Evolutionary conservation across 53 echinoderm and acorn worm species (phyloP).

Genomic region (Paracentrotus lividus): DNA sequence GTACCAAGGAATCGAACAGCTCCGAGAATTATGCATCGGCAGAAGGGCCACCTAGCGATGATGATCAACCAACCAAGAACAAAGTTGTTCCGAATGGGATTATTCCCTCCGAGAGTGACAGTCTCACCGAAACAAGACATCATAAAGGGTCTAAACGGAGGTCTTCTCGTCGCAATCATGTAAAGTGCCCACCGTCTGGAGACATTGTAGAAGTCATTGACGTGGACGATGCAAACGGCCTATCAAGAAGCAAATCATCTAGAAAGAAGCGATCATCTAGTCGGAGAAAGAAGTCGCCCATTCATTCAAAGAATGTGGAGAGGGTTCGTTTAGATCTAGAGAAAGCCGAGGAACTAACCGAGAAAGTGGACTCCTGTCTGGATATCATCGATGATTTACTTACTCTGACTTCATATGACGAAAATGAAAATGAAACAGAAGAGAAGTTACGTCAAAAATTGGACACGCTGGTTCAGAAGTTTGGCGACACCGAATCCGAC

Average conservation of each 20-base stretch:
- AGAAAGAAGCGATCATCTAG: conserved; percentile 54
- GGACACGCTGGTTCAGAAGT: conserved; percentile 54
- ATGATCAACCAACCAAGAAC: background rate
- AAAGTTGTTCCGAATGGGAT: background rate
- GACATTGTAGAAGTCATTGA: background rate
- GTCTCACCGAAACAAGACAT: background rate
- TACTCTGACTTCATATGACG: conserved; percentile 63
- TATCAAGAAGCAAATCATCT: conserved; percentile 12
- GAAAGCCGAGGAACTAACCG: conserved; percentile 60
- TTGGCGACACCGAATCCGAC: conserved; percentile 51
- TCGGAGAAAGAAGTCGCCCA: conserved; percentile 37
- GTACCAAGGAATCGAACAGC: conserved; percentile 24
- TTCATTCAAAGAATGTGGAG: conserved; percentile 24
- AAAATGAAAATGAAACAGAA: conserved; percentile 66
- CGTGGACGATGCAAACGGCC: background rate
- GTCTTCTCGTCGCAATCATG: conserved; percentile 23
- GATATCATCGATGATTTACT: conserved; percentile 64
- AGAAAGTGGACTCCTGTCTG: conserved; percentile 61
- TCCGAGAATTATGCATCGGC: conserved; percentile 34
- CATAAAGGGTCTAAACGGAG: conserved; percentile 19
- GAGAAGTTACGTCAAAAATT: conserved; percentile 62
- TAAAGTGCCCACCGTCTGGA: conserved; percentile 4
- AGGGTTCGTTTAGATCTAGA: conserved; percentile 59
- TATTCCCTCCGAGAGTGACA: background rate
- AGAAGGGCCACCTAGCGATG: conserved; percentile 24